Base-by-base conservation (phyloP, 2,113 vertebrate species). In the Myrmophylax atrothorax region DNA sequence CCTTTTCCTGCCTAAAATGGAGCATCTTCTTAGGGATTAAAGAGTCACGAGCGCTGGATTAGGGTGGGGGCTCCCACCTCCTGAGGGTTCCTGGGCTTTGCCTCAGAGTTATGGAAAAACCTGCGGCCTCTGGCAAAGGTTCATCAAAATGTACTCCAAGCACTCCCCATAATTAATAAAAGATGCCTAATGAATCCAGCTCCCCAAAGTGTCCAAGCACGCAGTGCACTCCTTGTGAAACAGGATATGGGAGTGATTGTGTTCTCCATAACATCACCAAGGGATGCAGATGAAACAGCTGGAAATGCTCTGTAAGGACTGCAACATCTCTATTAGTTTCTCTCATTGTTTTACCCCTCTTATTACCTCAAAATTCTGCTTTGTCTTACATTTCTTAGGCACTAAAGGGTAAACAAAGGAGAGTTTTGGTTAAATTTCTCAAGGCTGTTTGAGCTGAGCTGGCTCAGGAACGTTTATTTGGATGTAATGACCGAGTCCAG, bases 351-450 rank as follows among this genome's bases (percentile, higher is more conserved):
- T 49, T 49, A 49, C 24, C 22, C 49, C 49, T 50, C 49, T 50
- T 9, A 8, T 24, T 3, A 15, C 2, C 63, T 42, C 4, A 16
- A 84, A 84, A 59, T 26, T 3, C 56, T 29, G 3, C 19, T 19
- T 66, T 58, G 7, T 28, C 59, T 10, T 0, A 3, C 1, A 3
- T 10, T 63, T 44, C 74, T 33, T 7, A 3, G 26, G 38, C 75
- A 22, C 40, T 14, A 24, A 47, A 42, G 42, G 59, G 76, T 44
- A 12, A 49, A 78, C 42, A 24, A 7, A 18, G 28, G 64, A 13
- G 69, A 28, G 56, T 16, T 70, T 16, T 2, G 72, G 73, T 28
- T 46, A 0, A 0, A 4, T 52, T 26, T 79, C 72, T 42, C 47
- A 2, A 18, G 7, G 4, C 1, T 10, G 47, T 47, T 44, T 55